Percentiles rank a stretch among this genome's conserved stretches.
Evolutionary conservation across 2,797 vertebrate species (phyloP).

Genomic region (Trematomus bernacchii): DNA sequence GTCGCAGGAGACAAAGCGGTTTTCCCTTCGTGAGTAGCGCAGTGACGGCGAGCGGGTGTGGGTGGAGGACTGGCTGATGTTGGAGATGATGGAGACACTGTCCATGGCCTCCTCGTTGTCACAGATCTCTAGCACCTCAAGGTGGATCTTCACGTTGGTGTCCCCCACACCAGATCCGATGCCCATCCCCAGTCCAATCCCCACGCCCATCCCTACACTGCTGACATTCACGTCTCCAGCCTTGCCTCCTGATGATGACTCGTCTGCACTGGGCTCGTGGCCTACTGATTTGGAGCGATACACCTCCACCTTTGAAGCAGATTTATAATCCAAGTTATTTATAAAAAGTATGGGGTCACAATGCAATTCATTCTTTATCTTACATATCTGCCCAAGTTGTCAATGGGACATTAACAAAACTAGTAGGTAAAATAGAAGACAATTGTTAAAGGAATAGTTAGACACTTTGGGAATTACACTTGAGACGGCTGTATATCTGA

Average conservation of each 20-base stretch:
- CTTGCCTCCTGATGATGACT: constrained; percentile 75
- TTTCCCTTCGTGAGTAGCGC: constrained; percentile 95
- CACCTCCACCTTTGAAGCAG: constrained; percentile 88
- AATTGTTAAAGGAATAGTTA: too few relatives aligned
- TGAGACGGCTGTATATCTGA: too few relatives aligned
- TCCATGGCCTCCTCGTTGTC: constrained; percentile 96
- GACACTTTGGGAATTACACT: too few relatives aligned
- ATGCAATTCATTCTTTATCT: not conserved
- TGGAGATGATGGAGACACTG: constrained; percentile 97
- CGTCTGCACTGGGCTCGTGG: constrained; percentile 92
- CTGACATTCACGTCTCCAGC: constrained; percentile 53
- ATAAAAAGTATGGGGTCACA: not conserved
- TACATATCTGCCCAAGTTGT: not conserved
- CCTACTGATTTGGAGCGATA: constrained; percentile 98
- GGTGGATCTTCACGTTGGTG: constrained; percentile 96
- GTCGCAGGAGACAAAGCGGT: constrained; percentile 97
- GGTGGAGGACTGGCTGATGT: constrained; percentile 96
- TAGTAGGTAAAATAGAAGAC: not conserved
- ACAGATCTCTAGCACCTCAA: constrained; percentile 99
- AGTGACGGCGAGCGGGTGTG: constrained; percentile 95
- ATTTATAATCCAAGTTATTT: not conserved
- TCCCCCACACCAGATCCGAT: constrained; percentile 81
- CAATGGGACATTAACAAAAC: not conserved
- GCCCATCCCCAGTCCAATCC: constrained; percentile 67
- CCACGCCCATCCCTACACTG: constrained; percentile 63